Evolutionary conservation across 1,140 invertebrate species (phyloP).

Genomic region (Diprion similis): DNA sequence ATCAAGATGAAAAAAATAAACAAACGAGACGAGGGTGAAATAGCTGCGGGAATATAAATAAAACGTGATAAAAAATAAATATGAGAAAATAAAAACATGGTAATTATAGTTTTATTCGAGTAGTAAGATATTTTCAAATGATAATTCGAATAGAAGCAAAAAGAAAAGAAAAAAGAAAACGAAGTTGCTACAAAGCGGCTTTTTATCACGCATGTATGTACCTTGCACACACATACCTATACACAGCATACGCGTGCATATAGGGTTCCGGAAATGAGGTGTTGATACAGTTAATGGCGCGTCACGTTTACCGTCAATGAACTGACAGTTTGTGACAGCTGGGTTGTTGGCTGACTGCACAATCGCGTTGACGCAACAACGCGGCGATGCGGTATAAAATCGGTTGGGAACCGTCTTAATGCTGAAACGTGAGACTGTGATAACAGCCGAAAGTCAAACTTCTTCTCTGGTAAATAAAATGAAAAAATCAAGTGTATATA

Average conservation of each 20-base stretch:
- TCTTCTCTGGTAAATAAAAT: neutral
- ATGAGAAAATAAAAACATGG: too few species aligned
- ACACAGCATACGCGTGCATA: neutral
- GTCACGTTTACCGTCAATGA: slow-evolving; percentile 25
- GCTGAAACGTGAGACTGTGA: neutral
- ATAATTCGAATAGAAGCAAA: neutral
- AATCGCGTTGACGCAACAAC: neutral
- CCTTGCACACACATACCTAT: too few species aligned
- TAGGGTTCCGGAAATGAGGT: slow-evolving; percentile 25
- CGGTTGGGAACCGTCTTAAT: too few species aligned
- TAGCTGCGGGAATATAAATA: too few species aligned
- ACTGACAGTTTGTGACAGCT: slow-evolving; percentile 29
- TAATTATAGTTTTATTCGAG: too few species aligned
- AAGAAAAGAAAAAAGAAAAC: neutral
- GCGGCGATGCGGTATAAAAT: neutral
- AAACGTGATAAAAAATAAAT: too few species aligned
- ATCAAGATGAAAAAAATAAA: too few species aligned
- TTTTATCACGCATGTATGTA: too few species aligned
- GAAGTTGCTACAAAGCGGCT: too few species aligned
- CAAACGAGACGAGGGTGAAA: too few species aligned
- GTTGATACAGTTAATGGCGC: slow-evolving; percentile 39
- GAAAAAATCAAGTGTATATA: neutral
- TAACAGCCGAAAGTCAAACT: neutral
- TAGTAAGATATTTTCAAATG: too few species aligned
- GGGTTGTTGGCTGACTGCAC: slow-evolving; percentile 5